A percentile compares a stretch with the other conserved stretches of the same genome.
phyloP scores from a whole-genome alignment of 2,888 invertebrate genomes.

The Steinernema scapterisci region DNA sequence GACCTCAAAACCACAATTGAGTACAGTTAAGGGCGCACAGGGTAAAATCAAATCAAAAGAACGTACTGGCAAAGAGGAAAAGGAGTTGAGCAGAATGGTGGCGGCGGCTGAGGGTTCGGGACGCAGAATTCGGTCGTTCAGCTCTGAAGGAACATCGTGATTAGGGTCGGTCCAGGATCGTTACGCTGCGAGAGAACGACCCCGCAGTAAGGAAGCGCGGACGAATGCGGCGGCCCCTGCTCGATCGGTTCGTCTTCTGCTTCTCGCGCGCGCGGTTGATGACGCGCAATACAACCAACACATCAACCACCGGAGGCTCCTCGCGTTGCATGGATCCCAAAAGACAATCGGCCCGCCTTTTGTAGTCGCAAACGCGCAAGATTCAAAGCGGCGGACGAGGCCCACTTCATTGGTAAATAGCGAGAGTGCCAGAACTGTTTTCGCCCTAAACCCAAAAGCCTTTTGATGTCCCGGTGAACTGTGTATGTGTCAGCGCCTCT shows the following conservation, averaged over 20 bases:
- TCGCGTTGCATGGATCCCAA: background rate
- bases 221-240: conserved; percentile 27
- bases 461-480: no score
- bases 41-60: no score
- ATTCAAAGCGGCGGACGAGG: no score
- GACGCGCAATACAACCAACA: conserved; percentile 13
- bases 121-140: background rate
- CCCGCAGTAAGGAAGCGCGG: conserved; percentile 30
- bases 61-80: conserved; percentile 1
- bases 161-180: background rate
- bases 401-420: no score
- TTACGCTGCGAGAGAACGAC: background rate
- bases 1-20: background rate
- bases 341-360: no score
- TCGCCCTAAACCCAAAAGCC: no score
- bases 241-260: background rate
- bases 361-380: no score
- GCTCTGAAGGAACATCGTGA: background rate
- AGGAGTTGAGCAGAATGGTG: conserved; percentile 31
- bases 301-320: conserved; percentile 9
- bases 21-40: no score
- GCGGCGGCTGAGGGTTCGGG: background rate
- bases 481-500: no score
- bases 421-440: no score
- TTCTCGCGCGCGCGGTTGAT: conserved; percentile 11